A percentile compares a stretch with the other conserved stretches of the same genome.
Conservation (phyloP, 1,140 invertebrate species). For the Solenopsis invicta region DNA sequence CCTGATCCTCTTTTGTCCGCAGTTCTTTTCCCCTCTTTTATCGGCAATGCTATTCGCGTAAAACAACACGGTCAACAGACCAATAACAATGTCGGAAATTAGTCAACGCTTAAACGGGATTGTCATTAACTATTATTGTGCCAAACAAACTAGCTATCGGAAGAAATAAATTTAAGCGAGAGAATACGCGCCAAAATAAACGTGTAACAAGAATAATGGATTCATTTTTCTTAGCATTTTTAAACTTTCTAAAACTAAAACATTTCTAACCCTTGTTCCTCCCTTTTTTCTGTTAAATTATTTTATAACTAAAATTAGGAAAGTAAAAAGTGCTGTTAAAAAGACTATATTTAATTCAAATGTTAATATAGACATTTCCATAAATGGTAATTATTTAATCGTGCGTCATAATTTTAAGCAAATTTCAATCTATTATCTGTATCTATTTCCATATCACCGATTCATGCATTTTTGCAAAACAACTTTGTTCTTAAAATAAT, state of each 20-base stretch:
- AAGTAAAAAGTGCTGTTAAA: no score
- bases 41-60: slow-evolving; percentile 55
- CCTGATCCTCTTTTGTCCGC: slow-evolving; percentile 18
- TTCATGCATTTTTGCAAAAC: background rate
- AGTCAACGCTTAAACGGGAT: slow-evolving; percentile 60
- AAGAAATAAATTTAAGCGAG: slow-evolving; percentile 58
- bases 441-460: no score
- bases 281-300: background rate
- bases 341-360: no score
- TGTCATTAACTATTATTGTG: slow-evolving; percentile 62
- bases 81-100: slow-evolving; percentile 75
- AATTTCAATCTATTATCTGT: background rate
- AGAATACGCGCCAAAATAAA: background rate
- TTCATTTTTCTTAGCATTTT: background rate
- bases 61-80: slow-evolving; percentile 64
- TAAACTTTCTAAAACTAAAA: no score
- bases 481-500: slow-evolving; percentile 45
- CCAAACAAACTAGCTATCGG: slow-evolving; percentile 22
- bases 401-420: background rate
- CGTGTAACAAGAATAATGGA: background rate
- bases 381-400: background rate
- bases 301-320: background rate
- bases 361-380: no score
- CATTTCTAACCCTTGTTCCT: no score
- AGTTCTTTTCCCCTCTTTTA: slow-evolving; percentile 39